Evolutionary conservation across 2,797 vertebrate species (phyloP).

Genomic region (Aldrovandia affinis): DNA sequence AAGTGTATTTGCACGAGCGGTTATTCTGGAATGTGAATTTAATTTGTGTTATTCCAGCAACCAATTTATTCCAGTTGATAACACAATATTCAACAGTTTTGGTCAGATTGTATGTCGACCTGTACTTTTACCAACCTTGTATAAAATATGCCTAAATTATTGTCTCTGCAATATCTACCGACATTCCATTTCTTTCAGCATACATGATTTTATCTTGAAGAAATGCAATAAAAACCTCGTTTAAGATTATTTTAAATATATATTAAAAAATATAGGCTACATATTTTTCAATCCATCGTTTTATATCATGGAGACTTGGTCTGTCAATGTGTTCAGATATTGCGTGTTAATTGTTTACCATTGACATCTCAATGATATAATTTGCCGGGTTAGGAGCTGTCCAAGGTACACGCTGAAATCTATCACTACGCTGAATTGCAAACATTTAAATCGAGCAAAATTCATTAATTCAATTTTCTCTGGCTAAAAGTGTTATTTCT

Average conservation of each 20-base stretch:
- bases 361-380: not conserved
- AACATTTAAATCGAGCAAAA: not conserved
- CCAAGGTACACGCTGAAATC: not conserved
- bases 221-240: not conserved
- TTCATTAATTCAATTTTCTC: not conserved
- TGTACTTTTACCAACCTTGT: not conserved
- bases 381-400: conserved; percentile 10
- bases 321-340: not conserved
- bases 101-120: not conserved
- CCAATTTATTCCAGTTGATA: not conserved
- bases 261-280: not conserved
- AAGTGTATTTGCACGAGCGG: not conserved
- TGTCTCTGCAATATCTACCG: not conserved
- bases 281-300: not conserved
- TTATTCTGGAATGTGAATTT: not conserved
- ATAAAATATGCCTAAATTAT: not conserved
- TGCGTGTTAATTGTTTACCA: not conserved
- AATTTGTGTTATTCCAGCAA: not conserved
- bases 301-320: not conserved
- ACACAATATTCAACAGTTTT: not conserved
- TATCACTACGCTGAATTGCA: not conserved
- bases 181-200: not conserved
- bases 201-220: not conserved
- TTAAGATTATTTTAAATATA: not conserved
- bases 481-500: not conserved